Conservation (phyloP, 2,797 vertebrate genomes). For the Champsocephalus gunnari region DNA sequence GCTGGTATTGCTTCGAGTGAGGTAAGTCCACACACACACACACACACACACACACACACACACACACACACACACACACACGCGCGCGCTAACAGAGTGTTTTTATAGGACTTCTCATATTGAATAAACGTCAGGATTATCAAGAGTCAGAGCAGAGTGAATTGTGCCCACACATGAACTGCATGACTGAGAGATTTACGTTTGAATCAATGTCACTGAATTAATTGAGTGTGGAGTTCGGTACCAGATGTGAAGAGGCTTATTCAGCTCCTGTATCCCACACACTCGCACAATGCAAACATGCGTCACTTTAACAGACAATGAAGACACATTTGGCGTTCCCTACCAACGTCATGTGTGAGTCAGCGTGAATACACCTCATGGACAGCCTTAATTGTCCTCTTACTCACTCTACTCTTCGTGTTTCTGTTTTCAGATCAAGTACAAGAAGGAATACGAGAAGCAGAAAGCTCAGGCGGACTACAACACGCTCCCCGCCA, state of each 20-base stretch:
- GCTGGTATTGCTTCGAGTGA: conserved; percentile 88
- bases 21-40: conserved; percentile 77
- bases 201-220: conserved; percentile 29
- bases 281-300: conserved; percentile 33
- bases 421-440: conserved; percentile 82
- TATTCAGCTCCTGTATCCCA: neutral
- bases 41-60: conserved; percentile 3
- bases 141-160: conserved; percentile 57
- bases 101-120: conserved; percentile 66
- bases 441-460: conserved; percentile 96
- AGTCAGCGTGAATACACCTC: neutral
- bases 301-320: conserved; percentile 9
- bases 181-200: conserved; percentile 31
- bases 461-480: conserved; percentile 89
- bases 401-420: conserved; percentile 24
- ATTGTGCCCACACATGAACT: conserved; percentile 33
- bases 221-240: conserved; percentile 1
- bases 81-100: conserved; percentile 14
- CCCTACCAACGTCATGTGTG: neutral
- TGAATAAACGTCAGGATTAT: conserved; percentile 58
- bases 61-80: neutral
- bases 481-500: conserved; percentile 97
- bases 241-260: conserved; percentile 2
- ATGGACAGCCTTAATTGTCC: neutral
- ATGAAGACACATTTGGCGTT: neutral